Conservation (phyloP, 2,797 vertebrate genomes). For the Crossoptilon crossoptilon region DNA sequence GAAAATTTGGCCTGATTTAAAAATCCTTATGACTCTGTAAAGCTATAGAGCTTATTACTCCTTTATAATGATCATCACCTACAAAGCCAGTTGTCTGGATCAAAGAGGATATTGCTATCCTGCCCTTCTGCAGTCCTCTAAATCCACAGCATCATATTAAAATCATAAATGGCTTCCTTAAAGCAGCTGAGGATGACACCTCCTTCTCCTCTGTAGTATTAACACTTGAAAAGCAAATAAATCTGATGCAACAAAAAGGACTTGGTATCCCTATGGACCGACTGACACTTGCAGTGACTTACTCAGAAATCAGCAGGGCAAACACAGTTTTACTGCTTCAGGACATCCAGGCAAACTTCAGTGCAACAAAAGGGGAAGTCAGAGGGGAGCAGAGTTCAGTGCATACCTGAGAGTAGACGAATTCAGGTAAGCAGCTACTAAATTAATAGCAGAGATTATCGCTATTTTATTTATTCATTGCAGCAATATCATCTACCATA, state of each 20-base stretch:
- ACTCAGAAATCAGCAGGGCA: background rate
- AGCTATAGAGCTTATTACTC: background rate
- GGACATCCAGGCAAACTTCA: background rate
- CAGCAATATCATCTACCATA: background rate
- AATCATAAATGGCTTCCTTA: slow-evolving; percentile 13
- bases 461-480: background rate
- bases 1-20: background rate
- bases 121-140: slow-evolving; percentile 20
- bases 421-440: background rate
- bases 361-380: background rate
- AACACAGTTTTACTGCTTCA: background rate
- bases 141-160: slow-evolving; percentile 27
- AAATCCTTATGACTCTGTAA: background rate
- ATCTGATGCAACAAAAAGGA: slow-evolving; percentile 6
- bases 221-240: slow-evolving; percentile 59
- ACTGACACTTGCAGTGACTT: background rate
- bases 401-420: background rate
- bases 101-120: slow-evolving; percentile 8
- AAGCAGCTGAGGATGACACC: background rate
- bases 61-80: slow-evolving; percentile 3
- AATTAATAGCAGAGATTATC: background rate
- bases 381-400: background rate
- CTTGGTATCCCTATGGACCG: background rate
- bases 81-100: background rate
- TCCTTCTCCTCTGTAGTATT: background rate